These are phyloP conservation scores for Ptychochromis oligacanthus DNA, from an alignment of 2,113 vertebrate genomes.

Conservation along the genomic window DNA sequence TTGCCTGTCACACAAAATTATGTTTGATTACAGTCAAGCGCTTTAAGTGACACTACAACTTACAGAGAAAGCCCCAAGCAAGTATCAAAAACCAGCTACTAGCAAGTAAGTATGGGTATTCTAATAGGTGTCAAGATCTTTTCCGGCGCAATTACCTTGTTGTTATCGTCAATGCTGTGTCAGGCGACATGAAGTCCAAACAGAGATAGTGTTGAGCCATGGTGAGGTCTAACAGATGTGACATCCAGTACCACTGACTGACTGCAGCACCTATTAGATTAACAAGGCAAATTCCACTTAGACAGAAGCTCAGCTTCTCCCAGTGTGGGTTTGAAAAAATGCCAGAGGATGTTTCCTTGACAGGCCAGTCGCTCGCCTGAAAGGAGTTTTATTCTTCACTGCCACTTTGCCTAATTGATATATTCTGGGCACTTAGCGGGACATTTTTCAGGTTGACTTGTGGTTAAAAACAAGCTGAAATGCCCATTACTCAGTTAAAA, in stretches of 20 bases:
- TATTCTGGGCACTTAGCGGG: background rate
- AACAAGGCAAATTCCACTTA: conserved; percentile 21
- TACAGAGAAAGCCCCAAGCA: conserved; percentile 5
- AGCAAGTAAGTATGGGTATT: background rate
- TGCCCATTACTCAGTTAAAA: background rate
- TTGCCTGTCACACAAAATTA: conserved; percentile 42
- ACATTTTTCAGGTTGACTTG: background rate
- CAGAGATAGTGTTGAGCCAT: conserved; percentile 5
- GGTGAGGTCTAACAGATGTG: conserved; percentile 30
- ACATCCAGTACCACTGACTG: conserved; percentile 17
- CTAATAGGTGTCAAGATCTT: conserved; percentile 32
- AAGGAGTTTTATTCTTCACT: background rate
- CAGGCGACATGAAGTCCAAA: conserved; percentile 33
- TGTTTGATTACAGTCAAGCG: conserved; percentile 17
- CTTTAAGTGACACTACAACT: conserved; percentile 7
- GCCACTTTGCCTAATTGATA: conserved; percentile 5
- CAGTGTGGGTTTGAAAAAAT: background rate
- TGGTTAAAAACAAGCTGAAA: background rate
- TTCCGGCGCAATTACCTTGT: conserved; percentile 32
- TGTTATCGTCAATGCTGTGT: conserved; percentile 28
- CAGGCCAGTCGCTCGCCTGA: background rate
- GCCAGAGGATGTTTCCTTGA: background rate
- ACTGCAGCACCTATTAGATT: conserved; percentile 31
- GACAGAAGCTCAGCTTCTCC: background rate
- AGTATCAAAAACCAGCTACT: conserved; percentile 10